Base-by-base conservation (phyloP, 2,797 vertebrate genomes). In the Todus mexicanus region DNA sequence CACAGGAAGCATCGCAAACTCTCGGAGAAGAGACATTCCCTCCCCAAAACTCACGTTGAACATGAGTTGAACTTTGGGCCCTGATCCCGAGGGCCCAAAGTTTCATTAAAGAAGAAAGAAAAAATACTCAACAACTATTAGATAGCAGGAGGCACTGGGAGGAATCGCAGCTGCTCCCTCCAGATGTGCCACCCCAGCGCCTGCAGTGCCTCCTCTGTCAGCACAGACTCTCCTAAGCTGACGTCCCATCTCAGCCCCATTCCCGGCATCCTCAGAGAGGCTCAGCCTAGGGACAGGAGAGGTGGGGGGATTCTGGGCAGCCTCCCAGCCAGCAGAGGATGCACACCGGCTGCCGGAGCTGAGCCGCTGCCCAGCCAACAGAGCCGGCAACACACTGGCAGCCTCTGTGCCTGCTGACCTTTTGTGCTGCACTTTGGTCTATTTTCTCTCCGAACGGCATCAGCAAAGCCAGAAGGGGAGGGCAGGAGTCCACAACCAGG, bases 391-490 rank as follows among this genome's bases (percentile, higher is more conserved):
- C 17, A 16, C 6, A 1, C 38, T 59, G 21, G 75, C 57, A 33
- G 77, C 85, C 63, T 90, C 90, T 88, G 79, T 4, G 69, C 84
- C 51, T 73, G 40, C 37, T 70, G 54, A 93, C 85, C 51, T 40
- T 94, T 87, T 79, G 90, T 85, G 85, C 93, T 69, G 92, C 61
- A 43, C 82, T 80, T 79, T 54, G 54, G 87, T 89, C 86, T 93
- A 85, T 75, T 86, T 94, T 73, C 38, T 20, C 53, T 95, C 80
- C 12, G 11, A 93, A 82, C 25, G 11, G 84, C 63, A 80, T 38
- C 18, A 17, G 80, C 61, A 74, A 88, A 90, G 90, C 79, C 90
- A 91, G 74, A 88, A 93, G 27, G 59, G 90, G 73, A 87, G 63
- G 82, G 79, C 20, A 82, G 37, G 57, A 80, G 72, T 69, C 76